Base-by-base conservation (phyloP, 2,113 vertebrate genomes). In the Aramus guarauna region DNA sequence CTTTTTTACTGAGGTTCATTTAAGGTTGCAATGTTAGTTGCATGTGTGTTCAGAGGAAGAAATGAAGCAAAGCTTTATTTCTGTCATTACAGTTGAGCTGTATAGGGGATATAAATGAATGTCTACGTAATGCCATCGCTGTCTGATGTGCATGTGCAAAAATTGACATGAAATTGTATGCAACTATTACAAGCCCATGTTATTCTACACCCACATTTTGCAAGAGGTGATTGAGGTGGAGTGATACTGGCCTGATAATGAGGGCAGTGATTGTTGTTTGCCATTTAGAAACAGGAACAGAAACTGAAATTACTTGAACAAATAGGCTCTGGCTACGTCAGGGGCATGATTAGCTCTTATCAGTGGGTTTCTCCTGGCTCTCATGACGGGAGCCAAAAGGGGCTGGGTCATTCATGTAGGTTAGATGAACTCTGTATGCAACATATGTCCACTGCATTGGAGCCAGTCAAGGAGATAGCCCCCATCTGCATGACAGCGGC, bases 171-270 rank as follows among this genome's bases (percentile, higher is more conserved):
- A 32, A 86, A 76, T 80, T 64, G 19, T 39, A 13, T 11, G 15
- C 62, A 88, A 7, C 64, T 81, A 2, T 37, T 60, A 56, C 24
- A 52, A 84, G 43, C 13, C 30, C 20, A 6, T 68, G 39, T 69
- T 80, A 47, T 84, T 77, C 79, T 92, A 94, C 52, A 91, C 60
- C 55, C 82, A 60, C 55, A 56, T 95, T 95, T 94, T 96, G 83
- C 60, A 92, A 94, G 79, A 74, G 13, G 16, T n/a, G 29, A 12
- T 74, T 79, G 67, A 87, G 60, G 60, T 72, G 60, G 88, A 36
- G 63, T 60, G 85, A 94, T 93, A 39, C 52, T 64, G 64, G 26
- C 75, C 34, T 34, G 36, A 63, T 72, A 88, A 75, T 34, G 43
- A 92, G 56, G 47, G 23, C 79, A 52, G 79, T 76, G 79, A 36